These are phyloP conservation scores for Limosa lapponica DNA, from an alignment of 2,797 vertebrate species.

Conservation along the genomic window DNA sequence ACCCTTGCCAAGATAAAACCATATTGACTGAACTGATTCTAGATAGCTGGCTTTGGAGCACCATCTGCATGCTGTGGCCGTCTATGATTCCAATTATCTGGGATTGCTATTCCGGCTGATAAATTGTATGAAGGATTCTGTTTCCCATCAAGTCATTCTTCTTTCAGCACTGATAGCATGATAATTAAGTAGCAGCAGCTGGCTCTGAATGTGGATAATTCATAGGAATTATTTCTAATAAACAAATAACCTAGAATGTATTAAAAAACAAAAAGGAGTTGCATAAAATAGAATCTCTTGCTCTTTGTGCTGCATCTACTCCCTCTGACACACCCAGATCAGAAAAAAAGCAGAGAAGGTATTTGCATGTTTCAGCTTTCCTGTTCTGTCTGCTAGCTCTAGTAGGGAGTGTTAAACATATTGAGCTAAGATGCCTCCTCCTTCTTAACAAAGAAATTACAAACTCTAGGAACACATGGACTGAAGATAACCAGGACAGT, in stretches of 20 bases:
- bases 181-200: conserved; percentile 45
- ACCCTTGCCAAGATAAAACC: not conserved
- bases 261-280: not conserved
- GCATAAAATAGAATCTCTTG: not conserved
- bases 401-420: not conserved
- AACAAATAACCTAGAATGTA: not conserved
- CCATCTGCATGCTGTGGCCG: conserved; percentile 50
- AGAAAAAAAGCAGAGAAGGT: not conserved
- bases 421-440: not conserved
- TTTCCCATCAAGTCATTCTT: conserved; percentile 34
- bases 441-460: not conserved
- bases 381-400: not conserved
- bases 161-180: not conserved
- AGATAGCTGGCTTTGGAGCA: conserved; percentile 1
- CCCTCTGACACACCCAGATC: not conserved
- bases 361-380: not conserved
- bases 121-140: conserved; percentile 24
- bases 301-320: not conserved
- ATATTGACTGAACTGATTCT: not conserved
- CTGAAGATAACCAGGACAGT: not conserved
- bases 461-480: not conserved
- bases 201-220: conserved; percentile 27
- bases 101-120: conserved; percentile 11
- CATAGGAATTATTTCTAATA: conserved; percentile 42
- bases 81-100: conserved; percentile 26